Evolutionary conservation across 2,113 vertebrate species (phyloP).

Genomic region (Sakesphorus luctuosus): DNA sequence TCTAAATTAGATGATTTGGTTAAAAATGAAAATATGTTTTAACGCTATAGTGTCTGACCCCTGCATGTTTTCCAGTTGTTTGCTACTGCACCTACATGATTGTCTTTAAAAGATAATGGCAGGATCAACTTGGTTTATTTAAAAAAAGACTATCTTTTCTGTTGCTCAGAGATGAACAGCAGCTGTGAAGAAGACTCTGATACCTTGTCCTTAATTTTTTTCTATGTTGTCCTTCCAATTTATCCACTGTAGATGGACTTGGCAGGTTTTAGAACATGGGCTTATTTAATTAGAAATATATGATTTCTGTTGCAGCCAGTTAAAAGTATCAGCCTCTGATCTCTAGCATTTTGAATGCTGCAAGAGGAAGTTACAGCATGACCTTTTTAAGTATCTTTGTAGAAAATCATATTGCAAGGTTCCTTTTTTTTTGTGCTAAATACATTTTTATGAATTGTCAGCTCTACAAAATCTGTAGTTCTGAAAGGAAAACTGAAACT

Average conservation of each 20-base stretch:
- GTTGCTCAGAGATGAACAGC: background rate
- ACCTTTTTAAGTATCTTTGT: background rate
- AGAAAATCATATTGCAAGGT: background rate
- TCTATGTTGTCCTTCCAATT: background rate
- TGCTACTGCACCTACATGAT: background rate
- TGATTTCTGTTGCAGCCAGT: background rate
- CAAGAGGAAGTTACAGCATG: slow-evolving; percentile 25
- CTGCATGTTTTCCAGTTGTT: background rate
- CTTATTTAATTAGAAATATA: background rate
- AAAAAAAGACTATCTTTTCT: background rate
- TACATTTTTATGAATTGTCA: background rate
- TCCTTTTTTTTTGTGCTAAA: background rate
- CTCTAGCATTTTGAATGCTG: background rate
- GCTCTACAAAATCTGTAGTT: background rate
- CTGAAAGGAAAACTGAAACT: slow-evolving; percentile 26
- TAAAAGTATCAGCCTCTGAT: background rate
- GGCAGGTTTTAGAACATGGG: background rate
- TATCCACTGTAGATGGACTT: background rate
- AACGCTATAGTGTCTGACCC: background rate
- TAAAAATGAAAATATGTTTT: background rate
- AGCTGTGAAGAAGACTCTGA: background rate
- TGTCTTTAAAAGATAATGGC: background rate
- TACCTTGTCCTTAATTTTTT: background rate
- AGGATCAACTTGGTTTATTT: background rate
- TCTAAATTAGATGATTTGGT: background rate